Evolutionary conservation across 2,888 invertebrate species (phyloP), one percentile per base, ranked within the genome.

Genomic region (Lycocerus yunnanus): DNA sequence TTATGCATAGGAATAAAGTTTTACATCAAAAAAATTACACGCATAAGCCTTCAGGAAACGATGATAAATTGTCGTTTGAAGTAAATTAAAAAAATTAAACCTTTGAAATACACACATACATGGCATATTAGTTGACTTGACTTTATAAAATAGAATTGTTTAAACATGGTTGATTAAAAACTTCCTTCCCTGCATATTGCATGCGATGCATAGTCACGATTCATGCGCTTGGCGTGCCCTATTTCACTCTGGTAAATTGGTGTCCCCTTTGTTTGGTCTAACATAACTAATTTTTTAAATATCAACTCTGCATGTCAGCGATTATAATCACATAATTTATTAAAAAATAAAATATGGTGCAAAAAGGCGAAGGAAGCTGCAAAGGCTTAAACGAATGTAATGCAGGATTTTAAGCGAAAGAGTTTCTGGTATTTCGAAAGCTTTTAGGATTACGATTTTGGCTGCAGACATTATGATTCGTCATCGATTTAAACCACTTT

Each of bases 391-490:
- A 61, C 15, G 24, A 66, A 59, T 18, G 58, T 65, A 58, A 72
- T 72, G 63, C 68, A 16, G 68, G 11, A 72, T 68, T 72, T 61
- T 68, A 63, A 68, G 81, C 77, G 79, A 80, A 79, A 79, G 80
- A 80, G 80, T 81, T 81, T 80, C 79, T 66, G 78, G 80, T 79
- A 80, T 82, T 80, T 77, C 75, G 69, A 78, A 78, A 78, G 80
- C 81, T 82, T 76, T 72, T 65, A 76, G 80, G 82, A 82, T 82
- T 82, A 81, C 79, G 79, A 77, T 79, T 77, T 77, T 74, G 77
- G 76, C 77, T 77, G 78, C 75, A 79, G 81, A 81, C 79, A 79
- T 79, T 79, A 76, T 77, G 76, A 79, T 80, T 81, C 80, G 77
- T 78, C 77, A 78, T 79, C 80, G 81, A 82, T 81, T 81, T 81